Conservation (phyloP, 1,140 invertebrate species). For the Drosophila virilis region DNA sequence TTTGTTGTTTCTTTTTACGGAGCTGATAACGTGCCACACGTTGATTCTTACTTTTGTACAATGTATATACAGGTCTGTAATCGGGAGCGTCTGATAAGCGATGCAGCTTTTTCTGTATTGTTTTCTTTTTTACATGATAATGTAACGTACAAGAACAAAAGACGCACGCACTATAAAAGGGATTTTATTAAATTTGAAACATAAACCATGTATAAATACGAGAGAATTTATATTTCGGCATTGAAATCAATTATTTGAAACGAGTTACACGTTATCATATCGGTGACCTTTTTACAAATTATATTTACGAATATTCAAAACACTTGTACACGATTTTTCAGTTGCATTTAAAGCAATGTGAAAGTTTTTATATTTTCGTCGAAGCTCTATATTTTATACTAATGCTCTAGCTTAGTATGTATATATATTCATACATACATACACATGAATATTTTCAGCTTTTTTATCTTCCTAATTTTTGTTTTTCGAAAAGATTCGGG, state of each 20-base stretch:
- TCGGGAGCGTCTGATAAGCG: conserved; percentile 33
- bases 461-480: conserved; percentile 5
- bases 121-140: conserved; percentile 26
- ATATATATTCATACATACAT: background rate
- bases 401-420: background rate
- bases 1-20: conserved; percentile 10
- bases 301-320: no score
- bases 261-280: background rate
- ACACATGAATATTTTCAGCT: background rate
- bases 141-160: conserved; percentile 29
- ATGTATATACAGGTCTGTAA: conserved; percentile 11
- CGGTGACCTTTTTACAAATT: background rate
- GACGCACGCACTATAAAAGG: conserved; percentile 10
- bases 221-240: background rate
- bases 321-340: background rate
- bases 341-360: background rate
- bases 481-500: conserved; percentile 8
- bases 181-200: conserved; percentile 22
- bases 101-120: conserved; percentile 12
- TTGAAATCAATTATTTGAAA: no score
- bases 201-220: background rate
- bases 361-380: background rate
- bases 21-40: conserved; percentile 51
- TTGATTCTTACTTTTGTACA: conserved; percentile 12
- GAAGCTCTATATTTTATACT: background rate